These are phyloP conservation scores for Enteromius anoplus DNA, from an alignment of 2,797 vertebrate genomes.

Conservation along the genomic window DNA sequence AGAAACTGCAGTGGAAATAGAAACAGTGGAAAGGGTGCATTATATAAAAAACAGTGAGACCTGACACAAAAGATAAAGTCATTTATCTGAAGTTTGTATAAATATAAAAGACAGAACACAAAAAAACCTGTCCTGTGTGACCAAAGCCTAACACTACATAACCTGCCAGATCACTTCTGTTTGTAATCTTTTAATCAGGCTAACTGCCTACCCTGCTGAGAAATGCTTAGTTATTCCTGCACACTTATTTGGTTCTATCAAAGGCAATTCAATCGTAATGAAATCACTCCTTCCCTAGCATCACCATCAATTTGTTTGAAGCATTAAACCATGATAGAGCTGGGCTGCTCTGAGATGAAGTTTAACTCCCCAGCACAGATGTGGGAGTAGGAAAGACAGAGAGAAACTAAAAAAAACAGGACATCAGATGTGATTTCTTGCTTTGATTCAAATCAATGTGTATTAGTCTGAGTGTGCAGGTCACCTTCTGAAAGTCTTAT, in stretches of 20 bases:
- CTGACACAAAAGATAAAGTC: neutral
- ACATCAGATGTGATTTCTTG: neutral
- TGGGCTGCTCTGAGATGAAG: slow-evolving; percentile 26
- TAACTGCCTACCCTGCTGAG: neutral
- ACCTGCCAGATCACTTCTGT: neutral
- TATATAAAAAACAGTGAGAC: neutral
- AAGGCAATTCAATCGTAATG: slow-evolving; percentile 36
- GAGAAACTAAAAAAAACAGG: neutral
- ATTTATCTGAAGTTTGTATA: neutral
- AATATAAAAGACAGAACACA: neutral
- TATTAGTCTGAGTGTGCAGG: neutral
- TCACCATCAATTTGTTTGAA: slow-evolving; percentile 39
- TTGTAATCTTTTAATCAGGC: slow-evolving; percentile 8
- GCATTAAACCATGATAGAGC: slow-evolving; percentile 10
- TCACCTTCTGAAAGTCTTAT: neutral
- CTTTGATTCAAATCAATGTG: slow-evolving; percentile 10
- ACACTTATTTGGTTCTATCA: slow-evolving; percentile 27
- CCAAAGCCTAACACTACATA: neutral
- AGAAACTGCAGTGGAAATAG: neutral
- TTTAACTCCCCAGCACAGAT: slow-evolving; percentile 21
- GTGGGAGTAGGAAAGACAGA: neutral
- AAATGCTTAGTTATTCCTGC: slow-evolving; percentile 23
- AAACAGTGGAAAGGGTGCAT: neutral
- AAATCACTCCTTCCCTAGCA: slow-evolving; percentile 35
- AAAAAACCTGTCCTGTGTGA: neutral